Evolutionary conservation across 2,888 invertebrate species (phyloP), one percentile per base, ranked within the genome.

Genomic region (Archaeoteleia sp.): DNA sequence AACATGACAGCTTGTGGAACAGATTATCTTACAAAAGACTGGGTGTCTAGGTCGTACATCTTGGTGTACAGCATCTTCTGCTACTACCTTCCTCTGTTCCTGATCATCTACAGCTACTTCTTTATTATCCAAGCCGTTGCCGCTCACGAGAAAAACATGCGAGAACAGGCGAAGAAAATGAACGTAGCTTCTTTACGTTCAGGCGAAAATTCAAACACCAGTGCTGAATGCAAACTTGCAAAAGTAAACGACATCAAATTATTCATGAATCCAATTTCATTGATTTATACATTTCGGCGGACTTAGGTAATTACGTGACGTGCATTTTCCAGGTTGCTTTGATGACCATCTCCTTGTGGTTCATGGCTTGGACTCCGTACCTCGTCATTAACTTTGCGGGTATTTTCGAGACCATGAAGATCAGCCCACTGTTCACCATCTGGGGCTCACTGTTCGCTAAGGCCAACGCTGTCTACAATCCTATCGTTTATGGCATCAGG

Each of bases 161-260:
- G 94, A 76, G 95, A 95, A 84, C 95, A 95, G 86, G 95, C 95
- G 49, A 95, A 95, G 86, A 95, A 95, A 87, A 95, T 95, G 95
- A 95, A 95, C 85, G 95, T 95, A 2, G 93, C 95, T 67, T 95
- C 95, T 27, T 88, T 95, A 53, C 89, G 95, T 81, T 93, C 94
- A 25, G 42, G 57, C 17, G 93, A 94, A 80, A 90, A 91, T 72
- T 89, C 91, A 8, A 91, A 91, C 76, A 92, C 93, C 42, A 94
- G 94, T 78, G 93, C 95, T 5, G 95, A 95, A 86, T 93, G 92
- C 85, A 94, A 95, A 88, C 86, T 95, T 74, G 95, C 95, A 55
- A 95, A 95, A 89, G 90, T 89, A 77, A 37, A 20, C 17, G 7
- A 32, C 63, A 12, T 13, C 7, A 6, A 13, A 23, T 15, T 15